Conservation (phyloP, 2,797 vertebrate species). For the Schizopygopsis malacanthus region DNA sequence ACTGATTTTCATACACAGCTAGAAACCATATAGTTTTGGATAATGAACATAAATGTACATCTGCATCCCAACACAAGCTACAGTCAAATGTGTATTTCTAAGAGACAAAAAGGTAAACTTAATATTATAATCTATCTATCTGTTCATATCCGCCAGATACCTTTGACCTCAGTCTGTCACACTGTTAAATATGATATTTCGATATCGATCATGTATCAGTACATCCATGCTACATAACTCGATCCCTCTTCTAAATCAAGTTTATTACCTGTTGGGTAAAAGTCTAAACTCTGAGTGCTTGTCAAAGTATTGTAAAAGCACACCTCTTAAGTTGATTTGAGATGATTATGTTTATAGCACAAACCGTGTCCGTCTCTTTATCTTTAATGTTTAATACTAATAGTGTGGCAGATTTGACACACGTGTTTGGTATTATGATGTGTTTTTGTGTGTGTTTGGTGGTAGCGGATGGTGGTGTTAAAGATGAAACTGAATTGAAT, state of each 20-base stretch:
- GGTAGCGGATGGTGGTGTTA: neutral
- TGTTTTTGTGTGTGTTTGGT: neutral
- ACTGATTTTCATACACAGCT: too few relatives aligned
- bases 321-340: conserved; percentile 8
- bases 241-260: neutral
- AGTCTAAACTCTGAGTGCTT: neutral
- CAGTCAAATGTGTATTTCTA: too few relatives aligned
- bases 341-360: neutral
- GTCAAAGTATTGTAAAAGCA: conserved; percentile 3
- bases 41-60: too few relatives aligned
- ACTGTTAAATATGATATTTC: neutral
- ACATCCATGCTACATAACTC: neutral
- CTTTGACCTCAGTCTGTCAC: neutral
- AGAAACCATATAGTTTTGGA: too few relatives aligned
- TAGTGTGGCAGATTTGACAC: neutral
- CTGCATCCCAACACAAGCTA: too few relatives aligned
- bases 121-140: too few relatives aligned
- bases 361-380: too few relatives aligned
- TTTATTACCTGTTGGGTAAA: neutral
- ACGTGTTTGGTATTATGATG: neutral
- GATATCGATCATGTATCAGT: neutral
- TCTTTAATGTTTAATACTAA: neutral
- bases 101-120: too few relatives aligned
- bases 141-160: neutral
- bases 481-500: conserved; percentile 25